Base-by-base conservation (phyloP, 2,113 vertebrate genomes). In the Lanius ludovicianus region DNA sequence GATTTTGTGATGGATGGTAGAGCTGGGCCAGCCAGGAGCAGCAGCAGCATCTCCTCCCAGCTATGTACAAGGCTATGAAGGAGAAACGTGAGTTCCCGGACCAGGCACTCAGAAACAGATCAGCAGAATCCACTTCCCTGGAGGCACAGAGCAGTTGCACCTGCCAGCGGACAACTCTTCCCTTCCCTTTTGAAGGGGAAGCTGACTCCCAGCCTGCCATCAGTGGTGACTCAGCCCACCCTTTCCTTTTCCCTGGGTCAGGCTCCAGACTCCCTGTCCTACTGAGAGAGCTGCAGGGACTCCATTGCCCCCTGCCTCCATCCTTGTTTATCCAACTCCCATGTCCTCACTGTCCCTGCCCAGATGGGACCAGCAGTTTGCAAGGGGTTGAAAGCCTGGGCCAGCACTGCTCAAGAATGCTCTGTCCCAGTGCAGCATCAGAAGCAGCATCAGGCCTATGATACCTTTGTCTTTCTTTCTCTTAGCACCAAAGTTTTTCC, bases 1-100 rank as follows among this genome's bases (percentile, higher is more conserved):
- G 3, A 47, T 59, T 56, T 46, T 2, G 0, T 3, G 20, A 56
- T 1, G 3, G 9, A 50, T 7, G 14, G 25, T 57, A 76, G 71
- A 68, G 11, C 30, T 3, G 1, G 63, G 39, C 23, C 35, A 42
- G 15, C 15, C 3, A 16, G 71, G 33, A 89, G 17, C 41, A 33
- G 50, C 2, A 1, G 37, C 68, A 80, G n/a, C 28, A 20, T 57
- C 77, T 69, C 59, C 68, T 86, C 46, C 49, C 68, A 69, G 37
- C 11, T 81, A 63, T 30, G 21, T 25, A 11, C 16, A n/a, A 77
- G 57, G 39, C 62, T 63, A 0, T 37, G 67, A 53, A 62, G 55
- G 53, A 69, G 68, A 77, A 84, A 41, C 0, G 0, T 6, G 41
- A 31, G 50, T n/a, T 13, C 21, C 28, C 55, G 87, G 28, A 31